Conservation (phyloP, 2,797 vertebrate genomes). For the Nyctalus aviator region DNA sequence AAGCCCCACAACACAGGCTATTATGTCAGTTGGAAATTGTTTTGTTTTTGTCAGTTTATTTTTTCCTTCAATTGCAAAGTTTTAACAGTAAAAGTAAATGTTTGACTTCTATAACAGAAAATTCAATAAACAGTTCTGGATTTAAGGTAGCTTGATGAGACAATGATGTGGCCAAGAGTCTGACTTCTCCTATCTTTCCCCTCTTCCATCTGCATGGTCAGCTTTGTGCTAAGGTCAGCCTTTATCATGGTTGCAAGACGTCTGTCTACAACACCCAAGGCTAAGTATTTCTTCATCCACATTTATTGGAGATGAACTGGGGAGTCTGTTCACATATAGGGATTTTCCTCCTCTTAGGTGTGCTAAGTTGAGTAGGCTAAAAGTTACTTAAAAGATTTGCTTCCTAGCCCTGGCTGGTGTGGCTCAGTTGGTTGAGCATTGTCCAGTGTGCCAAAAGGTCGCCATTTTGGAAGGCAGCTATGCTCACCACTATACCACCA, state of each 20-base stretch:
- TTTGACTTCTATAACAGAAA: neutral
- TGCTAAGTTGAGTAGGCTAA: conserved; percentile 57
- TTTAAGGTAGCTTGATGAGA: neutral
- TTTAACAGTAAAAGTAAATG: conserved; percentile 35
- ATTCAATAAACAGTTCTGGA: neutral
- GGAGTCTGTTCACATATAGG: neutral
- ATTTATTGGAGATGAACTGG: neutral
- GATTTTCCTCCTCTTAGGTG: neutral
- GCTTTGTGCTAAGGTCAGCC: neutral
- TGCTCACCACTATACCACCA: too few relatives aligned
- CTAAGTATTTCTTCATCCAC: neutral
- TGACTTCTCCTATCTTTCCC: neutral
- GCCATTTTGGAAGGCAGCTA: too few relatives aligned
- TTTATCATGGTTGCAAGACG: neutral
- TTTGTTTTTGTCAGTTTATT: too few relatives aligned
- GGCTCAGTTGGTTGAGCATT: neutral
- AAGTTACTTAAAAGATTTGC: conserved; percentile 66
- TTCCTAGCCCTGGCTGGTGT: conserved; percentile 8
- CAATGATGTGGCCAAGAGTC: neutral
- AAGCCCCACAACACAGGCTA: neutral
- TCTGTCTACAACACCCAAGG: neutral
- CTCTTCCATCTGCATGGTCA: neutral
- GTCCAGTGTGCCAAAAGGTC: neutral
- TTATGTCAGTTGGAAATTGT: neutral
- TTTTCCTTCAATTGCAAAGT: neutral